Conservation (phyloP, 2,113 vertebrate genomes). For the Mustela lutreola region DNA sequence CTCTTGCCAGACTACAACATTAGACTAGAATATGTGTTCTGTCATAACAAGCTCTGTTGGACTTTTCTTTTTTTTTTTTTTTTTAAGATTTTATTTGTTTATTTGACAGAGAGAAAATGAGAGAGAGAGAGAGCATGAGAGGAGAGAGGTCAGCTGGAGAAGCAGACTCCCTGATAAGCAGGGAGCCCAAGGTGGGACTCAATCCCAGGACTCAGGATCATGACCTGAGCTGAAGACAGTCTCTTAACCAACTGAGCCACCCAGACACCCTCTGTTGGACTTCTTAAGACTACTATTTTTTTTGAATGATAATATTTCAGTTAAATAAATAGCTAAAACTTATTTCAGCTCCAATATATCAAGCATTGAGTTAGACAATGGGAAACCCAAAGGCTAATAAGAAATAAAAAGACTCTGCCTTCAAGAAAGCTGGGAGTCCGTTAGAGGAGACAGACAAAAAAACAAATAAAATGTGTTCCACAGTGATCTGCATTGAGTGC, state of each 20-base stretch:
- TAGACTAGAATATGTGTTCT: background rate
- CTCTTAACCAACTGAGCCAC: too few relatives aligned
- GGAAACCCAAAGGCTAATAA: background rate
- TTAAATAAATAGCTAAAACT: conserved; percentile 39
- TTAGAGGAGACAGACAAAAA: background rate
- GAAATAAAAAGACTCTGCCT: background rate
- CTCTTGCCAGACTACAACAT: background rate
- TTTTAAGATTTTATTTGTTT: background rate
- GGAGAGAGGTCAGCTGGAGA: too few relatives aligned
- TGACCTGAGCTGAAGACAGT: too few relatives aligned
- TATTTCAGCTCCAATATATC: background rate
- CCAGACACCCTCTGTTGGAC: too few relatives aligned
- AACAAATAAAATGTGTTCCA: background rate
- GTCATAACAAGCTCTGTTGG: background rate
- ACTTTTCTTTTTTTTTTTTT: conserved; percentile 23
- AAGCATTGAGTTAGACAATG: background rate
- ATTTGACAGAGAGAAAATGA: too few relatives aligned
- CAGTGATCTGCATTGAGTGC: background rate
- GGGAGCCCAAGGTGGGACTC: too few relatives aligned
- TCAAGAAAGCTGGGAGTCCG: background rate
- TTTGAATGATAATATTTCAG: conserved; percentile 39
- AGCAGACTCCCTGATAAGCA: too few relatives aligned
- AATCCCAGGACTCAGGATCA: too few relatives aligned
- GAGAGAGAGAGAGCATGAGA: too few relatives aligned
- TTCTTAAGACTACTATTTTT: conserved; percentile 25